Evolutionary conservation across 2,113 vertebrate genomes (phyloP), one percentile per base, ranked within the genome.

Genomic region (Climacteris rufus): DNA sequence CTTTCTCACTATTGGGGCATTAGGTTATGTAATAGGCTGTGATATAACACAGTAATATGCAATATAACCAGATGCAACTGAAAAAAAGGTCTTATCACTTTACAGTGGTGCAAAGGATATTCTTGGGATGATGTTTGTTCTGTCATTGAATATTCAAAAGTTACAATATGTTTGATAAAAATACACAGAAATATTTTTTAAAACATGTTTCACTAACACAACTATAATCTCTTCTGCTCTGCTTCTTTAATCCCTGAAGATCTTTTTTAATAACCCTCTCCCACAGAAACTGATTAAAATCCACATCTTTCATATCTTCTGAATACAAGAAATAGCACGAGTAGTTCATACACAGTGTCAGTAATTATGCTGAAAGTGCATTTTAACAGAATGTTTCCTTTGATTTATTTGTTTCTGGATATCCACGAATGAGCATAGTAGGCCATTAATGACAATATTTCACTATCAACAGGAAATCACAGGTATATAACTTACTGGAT

Each of bases 231-330:
- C 90, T 89, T 65, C 70, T 95, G 42, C 39, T 92, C 83, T 79
- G 53, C 44, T 87, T 40, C 61, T 95, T 93, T 88, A 95, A 95
- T 95, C 89, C 78, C 88, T 74, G 30, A 75, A 77, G 80, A 89
- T 71, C 66, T 89, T 87, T 40, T 79, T 90, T 87, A 97, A 94
- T 91, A 96, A 93, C 61, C 47, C 15, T 95, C 57, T 89, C 77
- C 88, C 69, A 82, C 33, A 76, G 92, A 93, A 97, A 80, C 65
- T 1, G 77, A 97, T 85, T 96, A 85, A 96, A 94, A 93, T 59
- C 85, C 83, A 57, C 71, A 89, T 86, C 60, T 85, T 88, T 81
- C 57, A 44, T 86, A 87, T 91, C 78, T 93, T 91, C 75, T 84
- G 61, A 80, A 83, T 70, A 80, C 23, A 90, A 65, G 57, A 94